Base-by-base conservation (phyloP, 1,140 invertebrate species). In the Bombus cullumanus region DNA sequence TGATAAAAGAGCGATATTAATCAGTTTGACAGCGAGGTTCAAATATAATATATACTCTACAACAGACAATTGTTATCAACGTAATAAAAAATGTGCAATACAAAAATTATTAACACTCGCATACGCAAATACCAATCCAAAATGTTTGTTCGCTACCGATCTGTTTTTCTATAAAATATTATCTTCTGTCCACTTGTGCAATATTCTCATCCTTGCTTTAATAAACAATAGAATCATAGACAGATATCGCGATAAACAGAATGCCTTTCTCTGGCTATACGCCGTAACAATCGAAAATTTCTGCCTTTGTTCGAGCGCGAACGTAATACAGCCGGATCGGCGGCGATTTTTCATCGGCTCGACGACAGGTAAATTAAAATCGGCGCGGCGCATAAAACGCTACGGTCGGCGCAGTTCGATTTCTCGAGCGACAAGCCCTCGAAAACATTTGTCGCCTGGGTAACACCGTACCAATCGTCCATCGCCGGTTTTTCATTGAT, bases 341-440 rank as follows among this genome's bases (percentile, higher is more conserved):
- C 22, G 47, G 68, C 75, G 53, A 84, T 84, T 79, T 84, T 84
- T 79, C 82, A 84, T 66, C 8, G 28, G 31, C 12, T 12, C 12
- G 28, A 9, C 37, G 47, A 66, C 64, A 37, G 74, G 74, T 83
- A 83, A 84, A 84, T 84, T 84, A 78, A 84, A 84, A 79, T 71
- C 66, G 71, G 3, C 53, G 53, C 37, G 39, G 28, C 39, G 75
- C 75, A 59, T 59, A 47, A 84, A 84, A 84, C 75, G 43, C 6
- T 18, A 31, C 28, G 5, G 31, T 62, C 22, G 3, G n/a, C 39
- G 28, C 57, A 31, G 66, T 57, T 72, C 79, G 82, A 83, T 78
- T 59, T 28, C 64, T 66, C 64, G 22, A 34, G 34, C 43, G 83
- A 62, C n/a, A 64, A 37, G 3, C 69, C 12, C 22, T 47, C 41